A percentile compares a stretch with the other conserved stretches of the same genome.
Evolutionary conservation across 2,888 invertebrate genomes (phyloP).

Genomic region (Charanyca ferruginea): DNA sequence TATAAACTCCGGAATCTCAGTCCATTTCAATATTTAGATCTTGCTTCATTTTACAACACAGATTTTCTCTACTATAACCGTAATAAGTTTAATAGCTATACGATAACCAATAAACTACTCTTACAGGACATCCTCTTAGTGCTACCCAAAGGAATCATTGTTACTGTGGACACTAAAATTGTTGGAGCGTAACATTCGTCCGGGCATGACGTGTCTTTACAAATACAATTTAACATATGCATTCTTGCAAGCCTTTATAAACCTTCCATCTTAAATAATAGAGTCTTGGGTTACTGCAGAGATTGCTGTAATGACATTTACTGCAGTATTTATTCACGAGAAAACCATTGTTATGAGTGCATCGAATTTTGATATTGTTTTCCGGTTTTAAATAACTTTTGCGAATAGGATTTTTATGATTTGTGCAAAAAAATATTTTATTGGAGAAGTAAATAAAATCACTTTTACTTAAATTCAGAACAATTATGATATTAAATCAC

Average conservation of each 20-base stretch:
- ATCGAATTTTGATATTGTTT: conserved; percentile 53
- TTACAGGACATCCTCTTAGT: conserved; percentile 20
- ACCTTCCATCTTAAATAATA: conserved; percentile 16
- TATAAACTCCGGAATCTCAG: too few species aligned
- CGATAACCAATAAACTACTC: conserved; percentile 48
- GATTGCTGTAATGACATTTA: too few species aligned
- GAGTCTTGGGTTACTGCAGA: conserved; percentile 10
- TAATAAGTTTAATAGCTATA: conserved; percentile 44
- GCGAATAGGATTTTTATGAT: background rate
- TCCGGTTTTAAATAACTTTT: conserved; percentile 4
- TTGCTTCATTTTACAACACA: background rate
- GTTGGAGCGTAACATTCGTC: conserved; percentile 77
- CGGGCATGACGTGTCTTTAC: conserved; percentile 74
- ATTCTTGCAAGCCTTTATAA: conserved; percentile 30
- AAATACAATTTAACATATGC: conserved; percentile 56
- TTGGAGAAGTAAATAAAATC: too few species aligned
- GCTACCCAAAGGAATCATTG: conserved; percentile 75
- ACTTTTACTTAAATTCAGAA: too few species aligned
- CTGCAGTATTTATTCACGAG: conserved; percentile 68
- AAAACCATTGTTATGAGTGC: conserved; percentile 55
- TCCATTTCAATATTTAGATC: background rate
- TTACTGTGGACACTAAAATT: conserved; percentile 79
- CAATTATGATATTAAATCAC: too few species aligned
- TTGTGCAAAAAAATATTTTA: too few species aligned
- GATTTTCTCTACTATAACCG: conserved; percentile 16